Base-by-base conservation (phyloP, 2,113 vertebrate genomes). In the Girardinichthys multiradiatus region DNA sequence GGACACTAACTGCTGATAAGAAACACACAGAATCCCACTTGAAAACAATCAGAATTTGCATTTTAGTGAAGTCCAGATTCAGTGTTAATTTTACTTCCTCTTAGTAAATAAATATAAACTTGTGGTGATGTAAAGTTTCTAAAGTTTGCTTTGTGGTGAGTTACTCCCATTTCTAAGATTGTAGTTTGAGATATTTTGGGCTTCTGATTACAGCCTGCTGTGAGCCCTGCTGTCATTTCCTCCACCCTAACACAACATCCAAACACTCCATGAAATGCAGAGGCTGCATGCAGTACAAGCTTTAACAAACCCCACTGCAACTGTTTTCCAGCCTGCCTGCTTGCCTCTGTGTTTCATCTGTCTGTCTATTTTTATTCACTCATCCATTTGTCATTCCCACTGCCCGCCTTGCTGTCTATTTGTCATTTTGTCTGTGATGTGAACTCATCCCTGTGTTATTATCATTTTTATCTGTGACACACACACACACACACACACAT, bases 341-440 rank as follows among this genome's bases (percentile, higher is more conserved):
- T n/a, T 54, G 57, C 64, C 67, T 79, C 66, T 69, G 62, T 33
- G 4, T 82, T 78, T 84, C 76, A 79, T 85, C 33, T 68, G 62
- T 82, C 72, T 19, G 74, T 79, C 71, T 80, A 67, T 84, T 81
- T 80, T 29, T 35, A 76, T 78, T 75, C 71, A 70, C 65, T 80
- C 82, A 74, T 88, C 84, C 69, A 31, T 87, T 86, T 77, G 79
- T 82, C 45, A 54, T 61, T 73, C 54, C 51, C 64, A 68, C 81
- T 59, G 76, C 67, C 59, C 33, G 72, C 67, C 72, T 75, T 26
- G 15, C 63, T 75, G 77, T 74, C 60, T 71, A 64, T 74, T 42
- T 71, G 73, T 78, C 76, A 82, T 73, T 72, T 69, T 76, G 58
- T 87, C 72, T 82, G 81, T 76, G 83, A 88, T 87, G 74, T 68